Conservation (phyloP, 2,113 vertebrate genomes). For the Brachirus orientalis region DNA sequence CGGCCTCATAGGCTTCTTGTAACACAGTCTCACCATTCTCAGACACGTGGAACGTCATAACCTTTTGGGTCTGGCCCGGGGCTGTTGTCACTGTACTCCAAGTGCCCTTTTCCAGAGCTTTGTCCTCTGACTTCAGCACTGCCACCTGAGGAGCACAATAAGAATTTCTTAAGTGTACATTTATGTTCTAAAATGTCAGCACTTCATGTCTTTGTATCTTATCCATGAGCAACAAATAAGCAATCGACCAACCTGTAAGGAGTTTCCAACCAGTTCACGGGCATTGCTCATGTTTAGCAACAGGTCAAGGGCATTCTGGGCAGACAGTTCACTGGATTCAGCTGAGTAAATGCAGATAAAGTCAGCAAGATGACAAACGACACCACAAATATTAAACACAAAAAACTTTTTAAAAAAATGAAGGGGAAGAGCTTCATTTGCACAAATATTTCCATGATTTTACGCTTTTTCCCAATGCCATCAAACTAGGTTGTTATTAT, state of each 20-base stretch:
- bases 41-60: conserved; percentile 90
- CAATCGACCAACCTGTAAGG: conserved; percentile 85
- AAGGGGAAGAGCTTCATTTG: too few relatives aligned
- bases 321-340: conserved; percentile 86
- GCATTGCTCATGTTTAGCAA: conserved; percentile 94
- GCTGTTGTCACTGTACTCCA: conserved; percentile 57
- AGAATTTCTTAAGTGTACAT: background rate
- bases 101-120: conserved; percentile 66
- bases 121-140: conserved; percentile 87
- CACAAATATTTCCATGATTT: too few relatives aligned
- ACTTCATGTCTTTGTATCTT: background rate
- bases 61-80: conserved; percentile 78
- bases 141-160: conserved; percentile 68
- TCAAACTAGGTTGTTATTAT: too few relatives aligned
- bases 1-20: conserved; percentile 80
- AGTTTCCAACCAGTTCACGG: conserved; percentile 84
- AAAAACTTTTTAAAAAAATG: too few relatives aligned
- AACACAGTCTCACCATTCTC: conserved; percentile 83
- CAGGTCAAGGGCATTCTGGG: conserved; percentile 92
- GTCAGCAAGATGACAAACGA: background rate
- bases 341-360: conserved; percentile 57
- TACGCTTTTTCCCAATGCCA: too few relatives aligned
- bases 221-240: background rate
- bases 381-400: background rate
- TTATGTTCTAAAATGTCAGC: background rate